A percentile compares a stretch with the other conserved stretches of the same genome.
Evolutionary conservation across 2,888 invertebrate genomes (phyloP).

Genomic region (Pyrocoelia pectoralis): DNA sequence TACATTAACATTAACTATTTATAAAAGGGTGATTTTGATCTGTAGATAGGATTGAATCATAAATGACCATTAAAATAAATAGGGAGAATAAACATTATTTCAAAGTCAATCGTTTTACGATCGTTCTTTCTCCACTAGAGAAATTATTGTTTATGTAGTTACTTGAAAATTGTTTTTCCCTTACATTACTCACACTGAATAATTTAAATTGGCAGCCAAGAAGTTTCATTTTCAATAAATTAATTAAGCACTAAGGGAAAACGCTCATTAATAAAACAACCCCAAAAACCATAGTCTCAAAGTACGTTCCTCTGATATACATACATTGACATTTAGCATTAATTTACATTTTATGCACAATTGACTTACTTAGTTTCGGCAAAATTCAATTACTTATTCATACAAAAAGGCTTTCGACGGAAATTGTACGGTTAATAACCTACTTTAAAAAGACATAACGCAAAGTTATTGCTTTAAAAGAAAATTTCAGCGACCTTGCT

Average conservation of each 20-base stretch:
- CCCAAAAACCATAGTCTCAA: slow-evolving; percentile 41
- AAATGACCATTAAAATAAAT: too few species aligned
- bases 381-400: slow-evolving; percentile 10
- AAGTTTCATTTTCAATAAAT: not conserved
- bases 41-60: too few species aligned
- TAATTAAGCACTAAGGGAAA: slow-evolving; percentile 23
- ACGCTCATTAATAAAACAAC: slow-evolving; percentile 44
- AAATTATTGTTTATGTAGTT: too few species aligned
- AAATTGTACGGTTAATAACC: not conserved
- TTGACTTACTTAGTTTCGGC: slow-evolving; percentile 32
- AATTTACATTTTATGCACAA: slow-evolving; percentile 47
- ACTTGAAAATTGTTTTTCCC: too few species aligned
- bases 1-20: too few species aligned
- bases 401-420: not conserved
- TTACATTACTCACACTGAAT: not conserved
- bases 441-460: not conserved
- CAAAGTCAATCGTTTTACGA: too few species aligned
- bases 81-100: too few species aligned
- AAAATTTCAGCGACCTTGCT: slow-evolving; percentile 6
- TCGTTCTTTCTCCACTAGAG: too few species aligned
- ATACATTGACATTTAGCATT: slow-evolving; percentile 44
- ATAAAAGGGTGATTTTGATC: too few species aligned
- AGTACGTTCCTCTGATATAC: slow-evolving; percentile 39
- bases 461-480: not conserved
- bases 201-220: not conserved